These are phyloP conservation scores for Parnassius orleans DNA, from an alignment of 2,888 invertebrate species.

Conservation along the genomic window DNA sequence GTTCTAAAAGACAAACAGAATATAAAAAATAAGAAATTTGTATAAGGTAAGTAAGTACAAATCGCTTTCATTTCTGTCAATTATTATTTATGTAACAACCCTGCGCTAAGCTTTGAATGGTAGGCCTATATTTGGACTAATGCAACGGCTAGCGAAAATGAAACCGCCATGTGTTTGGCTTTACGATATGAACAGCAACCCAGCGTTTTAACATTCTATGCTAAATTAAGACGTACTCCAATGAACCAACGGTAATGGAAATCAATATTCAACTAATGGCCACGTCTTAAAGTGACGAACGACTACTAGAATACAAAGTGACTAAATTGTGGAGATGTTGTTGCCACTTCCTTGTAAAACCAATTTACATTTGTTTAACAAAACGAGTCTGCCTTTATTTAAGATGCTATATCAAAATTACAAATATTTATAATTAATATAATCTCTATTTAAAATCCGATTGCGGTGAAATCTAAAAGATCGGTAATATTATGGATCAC, in stretches of 20 bases:
- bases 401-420: too few species aligned
- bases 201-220: slow-evolving; percentile 15
- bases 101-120: slow-evolving; percentile 9
- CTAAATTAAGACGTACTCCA: slow-evolving; percentile 23
- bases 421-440: too few species aligned
- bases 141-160: slow-evolving; percentile 16
- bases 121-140: slow-evolving; percentile 19
- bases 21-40: too few species aligned
- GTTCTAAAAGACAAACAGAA: too few species aligned
- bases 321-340: not conserved
- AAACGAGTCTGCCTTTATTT: too few species aligned
- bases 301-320: not conserved
- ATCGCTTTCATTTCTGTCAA: too few species aligned
- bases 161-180: slow-evolving; percentile 21
- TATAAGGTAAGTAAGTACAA: too few species aligned
- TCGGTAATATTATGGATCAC: too few species aligned
- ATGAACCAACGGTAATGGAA: slow-evolving; percentile 14
- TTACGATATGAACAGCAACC: slow-evolving; percentile 7
- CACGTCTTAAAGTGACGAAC: not conserved
- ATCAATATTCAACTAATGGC: slow-evolving; percentile 5
- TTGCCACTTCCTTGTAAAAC: too few species aligned
- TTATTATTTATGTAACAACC: slow-evolving; percentile 1
- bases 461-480: too few species aligned
- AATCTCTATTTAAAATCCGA: too few species aligned
- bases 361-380: too few species aligned